Conservation (phyloP, 2,797 vertebrate species). For the Borostomias antarcticus region DNA sequence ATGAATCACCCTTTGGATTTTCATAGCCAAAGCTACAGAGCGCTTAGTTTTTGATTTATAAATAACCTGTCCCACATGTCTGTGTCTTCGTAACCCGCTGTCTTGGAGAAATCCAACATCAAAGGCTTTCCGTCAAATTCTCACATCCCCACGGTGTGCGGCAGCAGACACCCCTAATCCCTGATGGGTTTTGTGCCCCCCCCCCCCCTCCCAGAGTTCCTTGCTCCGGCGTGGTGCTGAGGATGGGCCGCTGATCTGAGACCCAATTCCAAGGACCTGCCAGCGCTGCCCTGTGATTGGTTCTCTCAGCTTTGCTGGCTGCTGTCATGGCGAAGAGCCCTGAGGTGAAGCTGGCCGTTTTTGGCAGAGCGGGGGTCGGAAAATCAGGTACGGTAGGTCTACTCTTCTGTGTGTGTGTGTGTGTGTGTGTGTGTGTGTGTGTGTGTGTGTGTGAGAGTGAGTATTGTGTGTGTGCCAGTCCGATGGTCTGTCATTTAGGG, state of each 20-base stretch:
- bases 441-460: not conserved
- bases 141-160: not conserved
- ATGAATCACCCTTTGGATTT: not conserved
- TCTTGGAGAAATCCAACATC: not conserved
- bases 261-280: slow-evolving; percentile 18
- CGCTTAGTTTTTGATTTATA: not conserved
- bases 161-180: not conserved
- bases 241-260: slow-evolving; percentile 65
- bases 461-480: not conserved
- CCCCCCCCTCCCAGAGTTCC: slow-evolving; percentile 51
- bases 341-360: slow-evolving; percentile 94
- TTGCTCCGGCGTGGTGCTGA: slow-evolving; percentile 31
- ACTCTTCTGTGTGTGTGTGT: not conserved
- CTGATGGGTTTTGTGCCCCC: not conserved
- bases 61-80: not conserved
- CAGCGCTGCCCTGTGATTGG: slow-evolving; percentile 42
- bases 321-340: slow-evolving; percentile 91
- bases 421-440: not conserved
- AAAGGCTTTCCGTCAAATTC: not conserved
- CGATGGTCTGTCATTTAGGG: not conserved
- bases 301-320: slow-evolving; percentile 43
- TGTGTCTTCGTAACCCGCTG: not conserved
- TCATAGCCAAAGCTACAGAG: not conserved
- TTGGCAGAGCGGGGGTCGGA: slow-evolving; percentile 93
- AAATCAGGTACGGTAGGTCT: slow-evolving; percentile 86